Evolutionary conservation across 2,888 invertebrate genomes (phyloP).

Genomic region (Shargacucullia verbasci): DNA sequence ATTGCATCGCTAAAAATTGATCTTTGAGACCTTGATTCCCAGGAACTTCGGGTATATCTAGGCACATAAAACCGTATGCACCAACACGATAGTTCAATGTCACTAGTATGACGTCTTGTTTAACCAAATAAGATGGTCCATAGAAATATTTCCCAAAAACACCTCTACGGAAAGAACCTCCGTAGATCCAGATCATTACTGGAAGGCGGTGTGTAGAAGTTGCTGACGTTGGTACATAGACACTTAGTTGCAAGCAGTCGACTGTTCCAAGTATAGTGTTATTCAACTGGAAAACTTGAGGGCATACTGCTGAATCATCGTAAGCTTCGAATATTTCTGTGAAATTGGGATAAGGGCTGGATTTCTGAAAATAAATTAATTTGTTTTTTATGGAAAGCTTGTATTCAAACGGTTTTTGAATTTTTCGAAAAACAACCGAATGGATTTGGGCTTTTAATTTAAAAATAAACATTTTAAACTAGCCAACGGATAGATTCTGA

Average conservation of each 20-base stretch:
- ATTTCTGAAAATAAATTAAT: slow-evolving; percentile 55
- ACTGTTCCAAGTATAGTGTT: slow-evolving; percentile 56
- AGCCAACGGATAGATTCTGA: no score
- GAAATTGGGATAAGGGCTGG: slow-evolving; percentile 60
- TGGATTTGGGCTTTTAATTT: no score
- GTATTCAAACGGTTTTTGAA: no score
- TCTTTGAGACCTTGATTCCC: slow-evolving; percentile 78
- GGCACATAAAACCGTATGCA: slow-evolving; percentile 76
- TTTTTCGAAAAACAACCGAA: no score
- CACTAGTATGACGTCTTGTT: slow-evolving; percentile 70
- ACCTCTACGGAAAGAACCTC: slow-evolving; percentile 66
- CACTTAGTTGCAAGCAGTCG: slow-evolving; percentile 69
- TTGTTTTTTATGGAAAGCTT: neutral
- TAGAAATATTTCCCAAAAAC: slow-evolving; percentile 51
- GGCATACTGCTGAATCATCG: slow-evolving; percentile 68
- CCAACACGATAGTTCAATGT: slow-evolving; percentile 70
- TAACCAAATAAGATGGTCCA: slow-evolving; percentile 68
- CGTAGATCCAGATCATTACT: slow-evolving; percentile 71
- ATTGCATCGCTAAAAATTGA: slow-evolving; percentile 68
- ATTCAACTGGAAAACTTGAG: slow-evolving; percentile 64
- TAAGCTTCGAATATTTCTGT: slow-evolving; percentile 65
- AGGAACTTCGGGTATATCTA: slow-evolving; percentile 66
- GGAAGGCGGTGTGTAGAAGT: slow-evolving; percentile 62
- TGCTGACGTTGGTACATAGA: slow-evolving; percentile 67
- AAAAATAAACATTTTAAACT: no score